Evolutionary conservation across 2,888 invertebrate species (phyloP).

Genomic region (Bursaphelenchus okinawaensis): DNA sequence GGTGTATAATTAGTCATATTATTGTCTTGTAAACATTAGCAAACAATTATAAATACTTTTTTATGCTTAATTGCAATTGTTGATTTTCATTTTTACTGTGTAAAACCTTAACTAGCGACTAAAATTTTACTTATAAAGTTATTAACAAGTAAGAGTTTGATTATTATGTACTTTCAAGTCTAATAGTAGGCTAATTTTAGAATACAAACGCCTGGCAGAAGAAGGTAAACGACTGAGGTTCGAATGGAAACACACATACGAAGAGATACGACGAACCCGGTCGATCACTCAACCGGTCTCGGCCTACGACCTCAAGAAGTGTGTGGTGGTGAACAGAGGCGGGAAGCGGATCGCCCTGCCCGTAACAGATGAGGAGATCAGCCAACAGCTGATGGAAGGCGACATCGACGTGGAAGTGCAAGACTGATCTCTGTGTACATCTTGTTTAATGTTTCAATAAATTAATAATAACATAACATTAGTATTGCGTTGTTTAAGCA

Average conservation of each 20-base stretch:
- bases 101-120: too few relatives aligned
- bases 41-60: too few relatives aligned
- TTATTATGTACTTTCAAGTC: background rate
- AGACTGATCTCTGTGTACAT: background rate
- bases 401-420: background rate
- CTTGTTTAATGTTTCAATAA: too few relatives aligned
- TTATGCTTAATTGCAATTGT: too few relatives aligned
- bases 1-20: too few relatives aligned
- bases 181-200: background rate
- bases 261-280: background rate
- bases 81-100: too few relatives aligned
- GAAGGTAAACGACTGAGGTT: slow-evolving; percentile 5
- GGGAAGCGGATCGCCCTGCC: background rate
- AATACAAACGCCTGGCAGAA: slow-evolving; percentile 1
- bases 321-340: slow-evolving; percentile 5
- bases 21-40: too few relatives aligned
- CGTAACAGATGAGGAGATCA: background rate
- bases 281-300: background rate
- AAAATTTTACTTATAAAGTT: background rate
- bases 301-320: slow-evolving; percentile 7
- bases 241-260: slow-evolving; percentile 1
- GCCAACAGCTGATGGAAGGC: background rate
- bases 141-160: too few relatives aligned
- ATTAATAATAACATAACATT: too few relatives aligned
- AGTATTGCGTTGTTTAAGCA: too few relatives aligned